Evolutionary conservation across 2,888 invertebrate genomes (phyloP).

Genomic region (Autographa pulchrina): DNA sequence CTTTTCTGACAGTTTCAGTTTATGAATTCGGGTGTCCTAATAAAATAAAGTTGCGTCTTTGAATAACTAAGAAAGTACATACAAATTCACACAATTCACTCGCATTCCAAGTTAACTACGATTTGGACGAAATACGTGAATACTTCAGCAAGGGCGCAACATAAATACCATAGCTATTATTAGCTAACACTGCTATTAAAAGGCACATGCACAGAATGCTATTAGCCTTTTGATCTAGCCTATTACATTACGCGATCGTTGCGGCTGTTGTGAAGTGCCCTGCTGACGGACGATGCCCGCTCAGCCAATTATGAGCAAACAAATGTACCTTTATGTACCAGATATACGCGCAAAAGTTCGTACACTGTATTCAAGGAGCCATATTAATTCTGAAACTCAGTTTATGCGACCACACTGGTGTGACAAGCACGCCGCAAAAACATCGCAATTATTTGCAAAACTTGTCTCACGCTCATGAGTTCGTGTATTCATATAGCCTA

Average conservation of each 20-base stretch:
- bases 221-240: constrained; percentile 9
- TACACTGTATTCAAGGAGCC: not conserved
- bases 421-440: not conserved
- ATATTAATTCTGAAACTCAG: not conserved
- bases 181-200: constrained; percentile 3
- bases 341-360: not conserved
- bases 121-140: not conserved
- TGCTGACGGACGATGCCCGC: constrained; percentile 2
- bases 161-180: not conserved
- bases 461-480: not conserved
- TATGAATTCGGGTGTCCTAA: too few species aligned
- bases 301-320: not conserved
- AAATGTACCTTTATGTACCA: not conserved
- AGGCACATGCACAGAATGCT: not conserved
- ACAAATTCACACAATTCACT: not conserved
- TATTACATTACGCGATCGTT: constrained; percentile 9
- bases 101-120: not conserved
- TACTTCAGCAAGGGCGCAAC: constrained; percentile 4
- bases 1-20: too few species aligned
- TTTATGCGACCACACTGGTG: not conserved
- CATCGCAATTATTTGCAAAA: not conserved
- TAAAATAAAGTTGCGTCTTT: not conserved
- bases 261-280: not conserved
- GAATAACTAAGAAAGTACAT: not conserved
- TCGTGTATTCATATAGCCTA: not conserved